Base-by-base conservation (phyloP, 2,113 vertebrate species). In the Heloderma charlesbogerti region DNA sequence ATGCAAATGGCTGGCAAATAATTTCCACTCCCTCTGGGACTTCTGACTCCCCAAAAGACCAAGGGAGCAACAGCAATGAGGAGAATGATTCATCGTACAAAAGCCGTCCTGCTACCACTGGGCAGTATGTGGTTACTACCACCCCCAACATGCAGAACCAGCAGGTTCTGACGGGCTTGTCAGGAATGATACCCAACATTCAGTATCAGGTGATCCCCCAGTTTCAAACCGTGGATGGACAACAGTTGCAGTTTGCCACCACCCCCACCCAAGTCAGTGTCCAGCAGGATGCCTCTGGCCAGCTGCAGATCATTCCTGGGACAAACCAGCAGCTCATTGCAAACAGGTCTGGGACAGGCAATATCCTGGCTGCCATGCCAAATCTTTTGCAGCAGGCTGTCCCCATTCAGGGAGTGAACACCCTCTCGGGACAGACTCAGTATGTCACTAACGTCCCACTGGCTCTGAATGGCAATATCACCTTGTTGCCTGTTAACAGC, bases 131-230 rank as follows among this genome's bases (percentile, higher is more conserved):
- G 84, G 98, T 99, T 40, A 97, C 99, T 2, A 96, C 98, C 12
- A 93, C 98, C 1, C 98, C 98, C 43, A 96, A 92, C 45, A 75
- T 98, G 77, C 99, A 98, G 95, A 98, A 98, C 94, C 98, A 99
- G 95, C 99, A 99, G 95, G 97, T 99, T 75, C 97, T 99, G 40
- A 98, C 98, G 18, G 97, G 98, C 34, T 95, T 99, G 91, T 98
- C 98, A 0, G 98, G 99, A 0, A 93, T 99, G 34, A 96, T 99
- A 97, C 98, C 99, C 1, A 99, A 99, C 84, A 98, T 99, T 96
- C 99, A 99, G 95, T 99, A 99, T 95, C 99, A 99, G 97, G 98
- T 99, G 75, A 99, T 99, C 91, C 99, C 99, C 69, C 99, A 99
- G 91, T 99, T 99, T 95, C 99, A 99, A 96, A 99, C 99, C 1